Evolutionary conservation across 2,797 vertebrate genomes (phyloP), one percentile per base, ranked within the genome.

Genomic region (Zenarchopterus dispar): DNA sequence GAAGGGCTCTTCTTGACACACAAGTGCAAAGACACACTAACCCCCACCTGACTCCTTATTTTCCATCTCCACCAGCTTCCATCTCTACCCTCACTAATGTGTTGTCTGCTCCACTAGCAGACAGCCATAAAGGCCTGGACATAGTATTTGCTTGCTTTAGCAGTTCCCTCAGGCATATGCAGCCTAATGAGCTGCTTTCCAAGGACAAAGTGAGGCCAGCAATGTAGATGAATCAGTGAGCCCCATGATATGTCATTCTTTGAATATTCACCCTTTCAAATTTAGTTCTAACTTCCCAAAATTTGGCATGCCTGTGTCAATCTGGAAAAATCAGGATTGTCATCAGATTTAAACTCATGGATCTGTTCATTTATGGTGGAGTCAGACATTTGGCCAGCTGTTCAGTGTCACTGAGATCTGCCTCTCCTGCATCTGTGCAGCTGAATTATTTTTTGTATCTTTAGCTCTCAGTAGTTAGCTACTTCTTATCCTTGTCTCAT

Each of bases 71-170:
- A 18, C 70, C 53, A 53, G 64, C 81, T 81, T 85, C 81, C 76
- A 74, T 82, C 64, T 75, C 58, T 47, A 33, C 59, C 43, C 50
- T 52, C 39, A 6, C 73, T 86, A 89, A 89, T 86, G 87, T 85
- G 78, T 68, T 72, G 80, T 77, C 67, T 70, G 63, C 70, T 64
- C 81, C 1, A 56, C 74, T 72, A 53, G 78, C 66, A 47, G 50
- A 77, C 66, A 50, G 77, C 74, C 79, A 73, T 78, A 61, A 81
- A 77, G 77, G 67, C 71, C 81, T 45, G 77, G 70, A 80, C 84
- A 86, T 84, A 90, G 81, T 85, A 80, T 80, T 88, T 74, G 82
- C 85, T 89, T 86, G 82, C 87, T 91, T 85, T 74, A 83, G 80
- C 61, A 39, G 69, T 67, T 80, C 82, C 86, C 84, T 72, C 67